Base-by-base conservation (phyloP, 2,888 invertebrate genomes). In the Homarus gammarus region DNA sequence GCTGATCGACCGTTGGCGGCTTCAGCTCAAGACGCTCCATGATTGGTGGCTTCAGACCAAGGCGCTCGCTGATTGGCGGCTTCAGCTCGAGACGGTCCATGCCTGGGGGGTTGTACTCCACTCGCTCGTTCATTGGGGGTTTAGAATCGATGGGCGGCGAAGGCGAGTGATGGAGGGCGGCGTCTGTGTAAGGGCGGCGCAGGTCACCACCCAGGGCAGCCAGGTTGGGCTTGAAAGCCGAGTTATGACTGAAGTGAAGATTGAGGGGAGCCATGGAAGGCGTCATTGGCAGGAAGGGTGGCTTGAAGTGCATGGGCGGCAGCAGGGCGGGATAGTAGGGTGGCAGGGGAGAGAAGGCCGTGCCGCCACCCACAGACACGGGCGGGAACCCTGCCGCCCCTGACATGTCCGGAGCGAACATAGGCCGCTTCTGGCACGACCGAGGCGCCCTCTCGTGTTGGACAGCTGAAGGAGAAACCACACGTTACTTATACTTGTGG, bases 381-480 rank as follows among this genome's bases (percentile, higher is more conserved):
- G 91, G 87, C 18, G 91, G 90, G 56, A 87, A 84, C 18, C 77
- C 81, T 27, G 84, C 44, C 40, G 83, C 68, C 8, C 87, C 84
- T 6, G 91, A 27, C 49, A 91, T 56, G 70, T 91, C 91, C 6
- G 91, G 77, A 18, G 89, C 90, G 33, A 91, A 91, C 81, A 91
- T 87, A 22, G 91, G 89, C 0, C 92, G 83, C 87, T 92, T 92
- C 89, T 91, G 88, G 83, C 87, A 89, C n/a, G 91, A 88, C 73
- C 98, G 95, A 0, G 98, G 97, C 15, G 98, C 97, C 92, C 98
- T 95, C 94, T 98, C 98, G 94, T 98, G 97, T 93, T 98, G 98
- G 33, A 98, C 98, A 90, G 98, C 98, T 98, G 95, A 51, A 27
- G 33, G 51, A 51, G 78, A 22, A 40, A 78, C 18, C 15, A 18